Percentiles rank a stretch among this genome's conserved stretches.
Evolutionary conservation across 2,113 vertebrate genomes (phyloP).

Genomic region (Misgurnus anguillicaudatus): DNA sequence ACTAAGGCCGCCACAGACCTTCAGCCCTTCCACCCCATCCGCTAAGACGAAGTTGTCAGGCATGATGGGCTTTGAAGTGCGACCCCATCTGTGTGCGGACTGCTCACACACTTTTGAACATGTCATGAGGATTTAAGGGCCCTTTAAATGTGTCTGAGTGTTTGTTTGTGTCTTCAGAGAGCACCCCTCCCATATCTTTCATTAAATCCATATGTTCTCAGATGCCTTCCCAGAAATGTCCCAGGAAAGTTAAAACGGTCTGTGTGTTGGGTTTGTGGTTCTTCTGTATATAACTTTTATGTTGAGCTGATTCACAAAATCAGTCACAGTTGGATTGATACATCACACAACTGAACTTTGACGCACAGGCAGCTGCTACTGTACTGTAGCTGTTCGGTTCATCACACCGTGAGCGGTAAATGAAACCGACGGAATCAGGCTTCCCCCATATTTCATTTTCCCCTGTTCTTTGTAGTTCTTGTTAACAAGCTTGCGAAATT

Average conservation of each 20-base stretch:
- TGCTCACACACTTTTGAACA: neutral
- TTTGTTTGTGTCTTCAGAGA: neutral
- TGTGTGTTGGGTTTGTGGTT: too few species aligned
- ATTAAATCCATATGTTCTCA: too few species aligned
- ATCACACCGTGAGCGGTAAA: neutral
- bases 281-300: neutral
- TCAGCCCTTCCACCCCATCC: too few species aligned
- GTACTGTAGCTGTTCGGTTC: neutral
- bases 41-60: neutral
- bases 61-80: neutral
- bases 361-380: slow-evolving; percentile 10
- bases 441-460: slow-evolving; percentile 10
- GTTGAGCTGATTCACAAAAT: neutral
- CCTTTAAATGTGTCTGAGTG: neutral
- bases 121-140: neutral
- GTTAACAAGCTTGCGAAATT: slow-evolving; percentile 19
- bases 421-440: neutral
- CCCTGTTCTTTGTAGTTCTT: slow-evolving; percentile 1
- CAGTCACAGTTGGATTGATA: slow-evolving; percentile 18
- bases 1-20: neutral
- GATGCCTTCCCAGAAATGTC: too few species aligned
- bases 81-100: neutral
- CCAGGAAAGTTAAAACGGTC: too few species aligned
- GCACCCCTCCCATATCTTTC: too few species aligned
- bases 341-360: slow-evolving; percentile 19